Conservation (phyloP, 1,140 invertebrate genomes). For the Cheumatopsyche charites region DNA sequence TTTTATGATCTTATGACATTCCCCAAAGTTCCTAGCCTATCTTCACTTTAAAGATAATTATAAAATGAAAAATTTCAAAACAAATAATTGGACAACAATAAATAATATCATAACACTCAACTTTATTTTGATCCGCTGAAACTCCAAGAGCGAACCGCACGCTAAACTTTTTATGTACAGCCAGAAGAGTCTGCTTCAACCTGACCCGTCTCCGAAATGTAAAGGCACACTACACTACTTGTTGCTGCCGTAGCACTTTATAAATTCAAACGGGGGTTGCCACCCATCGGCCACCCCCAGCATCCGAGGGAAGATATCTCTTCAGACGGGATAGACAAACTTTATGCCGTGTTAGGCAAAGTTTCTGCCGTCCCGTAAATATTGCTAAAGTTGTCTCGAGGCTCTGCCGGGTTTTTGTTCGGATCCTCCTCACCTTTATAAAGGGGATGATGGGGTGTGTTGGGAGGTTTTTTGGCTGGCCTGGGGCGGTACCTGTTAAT, state of each 20-base stretch:
- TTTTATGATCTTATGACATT: no score
- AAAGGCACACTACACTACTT: constrained; percentile 15
- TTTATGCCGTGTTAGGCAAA: constrained; percentile 26
- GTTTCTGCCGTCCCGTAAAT: constrained; percentile 35
- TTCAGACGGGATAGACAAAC: constrained; percentile 28
- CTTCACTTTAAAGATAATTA: no score
- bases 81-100: no score
- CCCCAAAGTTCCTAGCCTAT: no score
- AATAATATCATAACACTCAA: no score
- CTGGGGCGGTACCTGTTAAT: no score
- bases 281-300: background rate
- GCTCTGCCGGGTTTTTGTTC: background rate
- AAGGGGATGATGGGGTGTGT: no score
- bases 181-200: background rate
- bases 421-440: no score
- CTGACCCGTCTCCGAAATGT: background rate
- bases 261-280: background rate
- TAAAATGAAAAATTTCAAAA: no score
- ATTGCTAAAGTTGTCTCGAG: constrained; percentile 31
- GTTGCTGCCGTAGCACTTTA: constrained; percentile 11
- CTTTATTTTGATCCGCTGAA: no score
- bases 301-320: constrained; percentile 20
- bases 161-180: constrained; percentile 9
- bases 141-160: no score
- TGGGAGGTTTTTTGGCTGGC: no score